A percentile compares a stretch with the other conserved stretches of the same genome.
These are phyloP conservation scores for Schmidtea mediterranea DNA, from an alignment of 1,140 invertebrate species.

Conservation along the genomic window DNA sequence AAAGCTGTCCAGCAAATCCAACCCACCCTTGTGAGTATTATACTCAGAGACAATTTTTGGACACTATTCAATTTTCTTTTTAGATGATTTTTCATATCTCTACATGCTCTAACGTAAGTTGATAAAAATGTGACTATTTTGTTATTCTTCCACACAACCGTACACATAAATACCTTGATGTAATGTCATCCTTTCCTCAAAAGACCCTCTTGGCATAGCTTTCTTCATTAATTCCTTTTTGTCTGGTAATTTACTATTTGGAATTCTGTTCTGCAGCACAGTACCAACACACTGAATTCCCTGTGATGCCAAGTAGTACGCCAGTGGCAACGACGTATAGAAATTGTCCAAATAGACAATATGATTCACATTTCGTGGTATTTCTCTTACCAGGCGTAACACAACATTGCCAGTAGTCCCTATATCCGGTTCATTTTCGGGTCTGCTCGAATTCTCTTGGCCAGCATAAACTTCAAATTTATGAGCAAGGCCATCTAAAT, in stretches of 20 bases:
- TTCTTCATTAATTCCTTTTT: conserved; percentile 10
- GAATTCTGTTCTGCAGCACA: conserved; percentile 9
- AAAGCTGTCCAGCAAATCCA: no score
- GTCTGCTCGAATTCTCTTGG: conserved; percentile 9
- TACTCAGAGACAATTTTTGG: no score
- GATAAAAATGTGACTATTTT: no score
- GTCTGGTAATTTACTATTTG: conserved; percentile 8
- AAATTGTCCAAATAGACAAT: conserved; percentile 14
- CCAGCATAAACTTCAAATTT: conserved; percentile 16
- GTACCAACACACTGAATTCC: conserved; percentile 10
- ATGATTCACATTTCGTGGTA: conserved; percentile 7
- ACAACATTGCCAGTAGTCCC: conserved; percentile 11
- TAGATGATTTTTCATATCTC: no score
- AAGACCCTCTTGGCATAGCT: neutral
- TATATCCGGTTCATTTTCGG: conserved; percentile 7
- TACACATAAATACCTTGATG: no score
- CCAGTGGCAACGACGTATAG: conserved; percentile 10
- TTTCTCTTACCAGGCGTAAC: conserved; percentile 9
- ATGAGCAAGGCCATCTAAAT: conserved; percentile 14
- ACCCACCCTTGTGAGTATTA: no score
- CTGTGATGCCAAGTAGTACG: conserved; percentile 9
- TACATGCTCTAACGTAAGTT: no score
- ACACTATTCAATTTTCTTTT: no score
- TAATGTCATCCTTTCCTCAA: no score
- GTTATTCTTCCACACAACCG: no score